Evolutionary conservation across 2,113 vertebrate genomes (phyloP), one percentile per base, ranked within the genome.

Genomic region (Gulo gulo): DNA sequence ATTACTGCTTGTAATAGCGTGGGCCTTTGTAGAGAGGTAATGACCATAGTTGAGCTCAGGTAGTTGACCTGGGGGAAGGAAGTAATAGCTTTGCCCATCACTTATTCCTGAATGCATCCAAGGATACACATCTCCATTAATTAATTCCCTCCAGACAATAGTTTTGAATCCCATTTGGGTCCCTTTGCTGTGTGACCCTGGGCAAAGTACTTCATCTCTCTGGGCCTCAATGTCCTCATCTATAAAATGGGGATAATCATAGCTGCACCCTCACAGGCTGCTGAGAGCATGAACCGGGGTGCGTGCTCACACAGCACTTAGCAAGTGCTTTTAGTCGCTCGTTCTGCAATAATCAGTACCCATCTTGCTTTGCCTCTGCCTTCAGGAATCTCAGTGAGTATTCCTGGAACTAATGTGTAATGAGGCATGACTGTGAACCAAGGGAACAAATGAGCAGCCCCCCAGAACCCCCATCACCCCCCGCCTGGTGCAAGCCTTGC

Each of bases 341-440:
- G 13, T 84, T 87, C 45, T 10, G 5, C 10, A 65, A 69, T 13
- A 36, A 0, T 12, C 15, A 34, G 18, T 61, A 10, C 1, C 12
- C 2, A 0, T 61, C 36, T n/a, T 21, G 31, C 45, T 59, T 73
- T 13, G 23, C 9, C 4, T 6, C 13, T 0, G 9, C 29, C 11
- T 11, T 67, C n/a, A 74, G 18, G 29, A 57, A 39, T 15, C 45
- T 76, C 42, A 4, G 7, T 55, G 74, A 65, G 3, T 63, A 36
- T 36, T 13, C 59, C 7, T 74, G 55, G n/a, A 65, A 1, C 6
- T 50, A 45, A 65, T 57, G 59, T 61, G 39, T 13, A 63, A 39
- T 15, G 82, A 97, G 26, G 10, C 5, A 4, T n/a, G 31, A 50
- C 29, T 12, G 0, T 10, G 47, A 90, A 20, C 47, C 88, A 29